Base-by-base conservation (phyloP, 1,140 invertebrate genomes). In the Cydia fagiglandana region DNA sequence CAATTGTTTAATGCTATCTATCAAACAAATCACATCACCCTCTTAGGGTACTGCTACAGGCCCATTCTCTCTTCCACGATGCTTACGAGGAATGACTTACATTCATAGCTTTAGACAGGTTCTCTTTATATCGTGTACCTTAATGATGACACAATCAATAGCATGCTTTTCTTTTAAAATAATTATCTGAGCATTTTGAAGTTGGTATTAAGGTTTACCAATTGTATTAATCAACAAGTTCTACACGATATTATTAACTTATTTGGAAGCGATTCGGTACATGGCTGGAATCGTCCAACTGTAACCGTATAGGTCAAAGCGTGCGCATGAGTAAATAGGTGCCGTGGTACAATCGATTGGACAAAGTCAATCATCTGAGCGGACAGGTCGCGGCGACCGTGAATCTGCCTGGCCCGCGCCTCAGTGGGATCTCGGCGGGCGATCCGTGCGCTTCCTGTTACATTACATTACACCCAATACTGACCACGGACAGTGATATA, bases 261-360 rank as follows among this genome's bases (percentile, higher is more conserved):
- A 61, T 61, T 61, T 61, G 56, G 17, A 17, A 20, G 53, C n/a
- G 53, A 56, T 9, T 20, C 53, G 5, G n/a, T 56, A 70, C 4
- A 70, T 70, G 34, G 47, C 9, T 75, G n/a, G 61, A 64, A 75
- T 75, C 34, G n/a, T 10, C 17, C 66, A 70, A 70, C 66, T 70
- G 66, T 34, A 77, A 76, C 83, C 74, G 78, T 77, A 83, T 80
- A 80, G 76, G 84, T 80, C 74, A 80, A 79, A 77, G 78, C 77
- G 81, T 76, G 78, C 78, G 81, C 83, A 81, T 83, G 80, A 84
- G 85, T 85, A 84, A 86, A 87, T 88, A 87, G 83, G 83, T 82
- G 84, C 83, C 81, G 84, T 84, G 78, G 41, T 79, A 89, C 87
- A 92, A 92, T 92, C 90, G 88, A 92, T 91, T 90, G 88, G 90